These are phyloP conservation scores for Gisinianus flammeolus DNA, from an alignment of 2,888 invertebrate genomes.

Conservation along the genomic window DNA sequence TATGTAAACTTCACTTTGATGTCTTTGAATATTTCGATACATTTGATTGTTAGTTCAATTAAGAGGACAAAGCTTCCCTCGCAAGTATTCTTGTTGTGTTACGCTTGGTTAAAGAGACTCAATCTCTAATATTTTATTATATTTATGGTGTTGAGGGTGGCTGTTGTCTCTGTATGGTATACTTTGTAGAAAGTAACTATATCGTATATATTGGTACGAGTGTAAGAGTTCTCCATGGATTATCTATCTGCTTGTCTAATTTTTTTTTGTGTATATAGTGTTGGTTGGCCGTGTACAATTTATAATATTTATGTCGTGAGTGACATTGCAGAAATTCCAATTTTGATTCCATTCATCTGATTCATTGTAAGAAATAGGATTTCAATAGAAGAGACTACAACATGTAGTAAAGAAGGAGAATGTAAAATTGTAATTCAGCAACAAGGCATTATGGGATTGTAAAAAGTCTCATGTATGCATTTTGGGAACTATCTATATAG, in stretches of 20 bases:
- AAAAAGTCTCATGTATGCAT: too few relatives aligned
- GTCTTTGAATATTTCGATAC: background rate
- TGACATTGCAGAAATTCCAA: constrained; percentile 30
- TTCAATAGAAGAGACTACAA: background rate
- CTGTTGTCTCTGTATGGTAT: background rate
- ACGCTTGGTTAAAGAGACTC: background rate
- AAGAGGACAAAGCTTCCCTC: background rate
- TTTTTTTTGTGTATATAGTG: background rate
- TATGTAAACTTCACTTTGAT: background rate
- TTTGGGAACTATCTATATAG: too few relatives aligned
- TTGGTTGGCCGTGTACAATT: constrained; percentile 14
- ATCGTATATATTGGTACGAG: too few relatives aligned
- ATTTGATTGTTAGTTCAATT: background rate
- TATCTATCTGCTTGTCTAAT: too few relatives aligned
- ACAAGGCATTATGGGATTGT: too few relatives aligned
- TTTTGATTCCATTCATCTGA: constrained; percentile 29
- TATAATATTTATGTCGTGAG: constrained; percentile 25
- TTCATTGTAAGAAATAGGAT: constrained; percentile 23
- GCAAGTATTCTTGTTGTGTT: background rate
- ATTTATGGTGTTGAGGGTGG: background rate
- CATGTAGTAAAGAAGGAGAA: background rate
- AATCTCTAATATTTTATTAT: background rate
- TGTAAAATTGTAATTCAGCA: too few relatives aligned
- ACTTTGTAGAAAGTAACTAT: background rate
- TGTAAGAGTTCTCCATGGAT: background rate